Evolutionary conservation across 2,113 vertebrate genomes (phyloP), one percentile per base, ranked within the genome.

Genomic region (Rhea americana): DNA sequence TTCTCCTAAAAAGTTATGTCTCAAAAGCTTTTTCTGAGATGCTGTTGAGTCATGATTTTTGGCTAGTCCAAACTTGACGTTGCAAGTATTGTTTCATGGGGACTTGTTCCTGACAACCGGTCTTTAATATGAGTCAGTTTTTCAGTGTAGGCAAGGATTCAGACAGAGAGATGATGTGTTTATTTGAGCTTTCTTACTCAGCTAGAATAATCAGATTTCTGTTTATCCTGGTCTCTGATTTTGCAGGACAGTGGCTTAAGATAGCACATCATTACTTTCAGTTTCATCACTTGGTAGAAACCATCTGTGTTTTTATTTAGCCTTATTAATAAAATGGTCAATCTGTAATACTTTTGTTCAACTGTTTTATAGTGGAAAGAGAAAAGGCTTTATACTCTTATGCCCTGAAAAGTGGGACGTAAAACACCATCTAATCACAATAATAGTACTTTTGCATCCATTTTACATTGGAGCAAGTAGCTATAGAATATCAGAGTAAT

Each of bases 241-340:
- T 95, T 95, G 71, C 82, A 92, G 91, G 89, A 90, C 85, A 85
- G 84, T 96, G 94, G 93, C 95, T 95, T 97, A 94, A 95, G 92
- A 95, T 89, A 92, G 80, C 82, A 87, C 80, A 95, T 91, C 93
- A 94, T 96, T 96, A 93, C 94, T 91, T 94, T 95, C 77, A 87
- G 75, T 94, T 96, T 85, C 78, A 89, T 95, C 85, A 90, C 82
- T 91, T 91, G 93, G 89, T 81, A 89, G 92, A 92, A 96, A 80
- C 90, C 94, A 96, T 96, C 94, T 96, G 96, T 93, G 91, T 79
- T 93, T 96, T 88, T 96, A 94, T 95, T 96, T 96, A 94, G 84
- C 93, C 93, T 96, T 75, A 87, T 94, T 97, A 93, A 93, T 89
- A 72, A 50, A 92, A 90, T 82, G 45, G 39, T 92, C 88, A 89